Evolutionary conservation across 2,797 vertebrate genomes (phyloP).

Genomic region (Pangasius larnaudii): DNA sequence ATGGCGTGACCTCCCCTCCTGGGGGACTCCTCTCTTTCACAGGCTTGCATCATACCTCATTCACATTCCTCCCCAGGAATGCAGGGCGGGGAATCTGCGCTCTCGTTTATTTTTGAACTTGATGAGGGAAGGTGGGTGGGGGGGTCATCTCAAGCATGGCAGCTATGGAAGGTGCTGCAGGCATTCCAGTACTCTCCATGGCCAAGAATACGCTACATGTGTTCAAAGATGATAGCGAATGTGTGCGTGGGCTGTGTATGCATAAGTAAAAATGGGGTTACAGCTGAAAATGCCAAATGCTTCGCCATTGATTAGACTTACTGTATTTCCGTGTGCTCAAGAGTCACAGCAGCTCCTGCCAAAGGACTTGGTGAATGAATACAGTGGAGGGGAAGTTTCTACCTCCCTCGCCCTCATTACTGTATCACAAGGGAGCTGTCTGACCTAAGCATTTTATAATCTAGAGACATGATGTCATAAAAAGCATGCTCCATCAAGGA

Average conservation of each 20-base stretch:
- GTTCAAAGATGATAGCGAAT: slow-evolving; percentile 56
- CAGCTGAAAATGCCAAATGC: slow-evolving; percentile 49
- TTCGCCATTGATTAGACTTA: slow-evolving; percentile 70
- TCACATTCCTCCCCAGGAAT: slow-evolving; percentile 72
- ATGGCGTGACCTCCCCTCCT: slow-evolving; percentile 54
- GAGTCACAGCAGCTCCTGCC: slow-evolving; percentile 14
- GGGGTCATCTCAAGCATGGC: slow-evolving; percentile 81
- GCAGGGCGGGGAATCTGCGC: slow-evolving; percentile 78
- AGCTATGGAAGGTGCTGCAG: slow-evolving; percentile 89
- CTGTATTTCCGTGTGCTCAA: slow-evolving; percentile 25
- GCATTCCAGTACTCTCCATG: slow-evolving; percentile 89
- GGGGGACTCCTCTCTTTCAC: slow-evolving; percentile 75
- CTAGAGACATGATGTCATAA: slow-evolving; percentile 66
- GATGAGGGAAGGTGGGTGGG: slow-evolving; percentile 61
- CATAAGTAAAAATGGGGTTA: slow-evolving; percentile 44
- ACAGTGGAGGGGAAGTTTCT: slow-evolving; percentile 10
- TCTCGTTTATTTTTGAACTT: slow-evolving; percentile 89
- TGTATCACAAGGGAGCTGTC: slow-evolving; percentile 48
- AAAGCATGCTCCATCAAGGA: slow-evolving; percentile 53
- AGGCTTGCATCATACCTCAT: slow-evolving; percentile 80
- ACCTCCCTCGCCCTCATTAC: slow-evolving; percentile 32
- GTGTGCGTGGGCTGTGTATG: slow-evolving; percentile 66
- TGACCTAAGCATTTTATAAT: slow-evolving; percentile 62
- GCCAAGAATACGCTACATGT: slow-evolving; percentile 76
- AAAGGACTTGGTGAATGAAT: slow-evolving; percentile 26